Conservation (phyloP, 2,113 vertebrate genomes). For the Pteruthius melanotis region DNA sequence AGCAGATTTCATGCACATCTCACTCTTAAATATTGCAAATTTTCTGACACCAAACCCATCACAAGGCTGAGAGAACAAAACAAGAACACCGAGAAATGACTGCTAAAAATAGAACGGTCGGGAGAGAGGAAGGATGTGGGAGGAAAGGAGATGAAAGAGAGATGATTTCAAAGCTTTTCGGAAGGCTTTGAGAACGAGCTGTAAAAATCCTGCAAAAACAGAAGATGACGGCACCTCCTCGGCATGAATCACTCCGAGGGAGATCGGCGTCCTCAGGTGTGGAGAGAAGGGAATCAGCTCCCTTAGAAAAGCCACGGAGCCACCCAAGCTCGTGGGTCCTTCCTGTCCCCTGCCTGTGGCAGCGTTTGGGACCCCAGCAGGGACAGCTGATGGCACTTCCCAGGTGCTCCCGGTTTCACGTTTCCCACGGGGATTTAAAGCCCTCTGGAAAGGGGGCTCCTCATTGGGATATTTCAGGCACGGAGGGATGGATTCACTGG, state of each 20-base stretch:
- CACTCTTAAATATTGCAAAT: too few species aligned
- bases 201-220: neutral
- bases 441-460: neutral
- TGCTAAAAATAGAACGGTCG: neutral
- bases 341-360: neutral
- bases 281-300: neutral
- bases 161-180: neutral
- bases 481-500: neutral
- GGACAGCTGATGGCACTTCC: neutral
- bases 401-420: neutral
- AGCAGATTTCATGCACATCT: too few species aligned
- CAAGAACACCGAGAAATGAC: neutral
- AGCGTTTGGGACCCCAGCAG: neutral
- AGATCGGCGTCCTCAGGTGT: neutral
- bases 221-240: neutral
- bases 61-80: neutral
- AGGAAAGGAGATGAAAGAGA: neutral
- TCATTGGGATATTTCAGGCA: neutral
- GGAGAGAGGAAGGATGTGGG: neutral
- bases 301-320: rapidly evolving
- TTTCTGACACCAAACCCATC: too few species aligned
- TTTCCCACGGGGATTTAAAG: neutral
- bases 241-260: neutral
- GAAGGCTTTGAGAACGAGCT: neutral
- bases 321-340: rapidly evolving